Evolutionary conservation across 1,140 invertebrate genomes (phyloP), one percentile per base, ranked within the genome.

Genomic region (Pemphigus obesinymphae): DNA sequence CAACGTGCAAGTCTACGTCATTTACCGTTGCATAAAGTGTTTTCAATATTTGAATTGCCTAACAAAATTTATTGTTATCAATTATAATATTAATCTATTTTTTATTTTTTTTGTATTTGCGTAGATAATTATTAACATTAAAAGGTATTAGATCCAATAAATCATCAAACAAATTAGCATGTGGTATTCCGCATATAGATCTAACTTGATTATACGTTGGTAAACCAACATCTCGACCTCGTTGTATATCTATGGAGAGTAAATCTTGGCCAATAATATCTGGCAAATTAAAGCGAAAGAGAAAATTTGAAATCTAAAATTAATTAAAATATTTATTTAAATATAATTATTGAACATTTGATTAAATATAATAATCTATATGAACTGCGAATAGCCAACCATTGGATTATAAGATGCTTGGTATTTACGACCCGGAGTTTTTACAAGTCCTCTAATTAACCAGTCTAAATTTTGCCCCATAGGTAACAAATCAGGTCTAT

Each of bases 1-100:
- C 95, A 34, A 94, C 96, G 94, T 95, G 97, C 31, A 97, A 89
- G 88, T 97, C 95, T 58, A 97, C 93, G 86, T 97, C 95, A 45
- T 91, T 88, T 45, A 92, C 91, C 83, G 89, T 88, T 29, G 87
- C 87, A 84, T 93, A 94, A 3, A 92, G 84, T 3, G 82, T 85
- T 45, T 85, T 86, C 43, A 93, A 84, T 84, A 88, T 88, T 26
- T 61, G 8, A 13, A 85, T 86, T 81, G 87, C 86, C 89, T 90
- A 81, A 88, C 73, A 34, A 58, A 55, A 66, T 43, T 66, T 11
- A 73, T 48, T 2, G n/a, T n/a, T n/a, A n/a, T n/a, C n/a, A n/a
- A n/a, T 66, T 20, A 2, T 20, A 23, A 75, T n/a, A n/a, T 50
- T 17, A 78, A 55, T n/a, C n/a, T 66, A n/a, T n/a, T n/a, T 11